Base-by-base conservation (phyloP, 2,113 vertebrate species). In the Xyliphius kryptos region DNA sequence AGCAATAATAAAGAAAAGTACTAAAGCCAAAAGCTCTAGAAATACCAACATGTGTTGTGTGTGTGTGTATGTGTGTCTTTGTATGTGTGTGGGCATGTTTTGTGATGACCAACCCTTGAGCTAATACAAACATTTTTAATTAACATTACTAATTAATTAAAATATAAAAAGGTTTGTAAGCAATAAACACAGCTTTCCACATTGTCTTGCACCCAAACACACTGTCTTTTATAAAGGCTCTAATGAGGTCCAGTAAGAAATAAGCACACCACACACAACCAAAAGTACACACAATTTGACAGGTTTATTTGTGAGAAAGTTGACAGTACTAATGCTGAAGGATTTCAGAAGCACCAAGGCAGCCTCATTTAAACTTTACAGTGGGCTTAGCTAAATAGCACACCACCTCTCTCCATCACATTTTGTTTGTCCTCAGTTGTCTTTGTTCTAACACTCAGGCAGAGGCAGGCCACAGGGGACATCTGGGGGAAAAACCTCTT, bases 361-460 rank as follows among this genome's bases (percentile, higher is more conserved):
- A 46, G 21, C 21, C 40, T 46, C n/a, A 53, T 43, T 55, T 46
- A 46, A 63, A 54, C 40, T 46, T 40, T 57, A 40, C 37, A 3
- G 36, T 26, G 15, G 36, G 11, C 21, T 43, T 50, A 66, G n/a
- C 9, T 50, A 58, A 37, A 48, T 36, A 43, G 16, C 38, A 13
- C 46, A 14, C 56, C 9, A 14, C 10, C 38, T 9, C 38, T 16
- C 17, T 21, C 1, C 36, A 43, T n/a, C n/a, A n/a, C n/a, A n/a
- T n/a, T 14, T 53, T 26, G 48, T 47, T 54, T 48, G 41, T 54
- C 49, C 20, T 55, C 36, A 46, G 26, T 43, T 26, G 20, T 41
- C 36, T 44, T 61, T 62, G 55, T 52, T 49, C 17, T 44, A 22
- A 60, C 16, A 49, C 56, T 15, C 20, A 53, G 61, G 51, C 46